Evolutionary conservation across 2,888 invertebrate genomes (phyloP).

Genomic region (Teleiodes luculella): DNA sequence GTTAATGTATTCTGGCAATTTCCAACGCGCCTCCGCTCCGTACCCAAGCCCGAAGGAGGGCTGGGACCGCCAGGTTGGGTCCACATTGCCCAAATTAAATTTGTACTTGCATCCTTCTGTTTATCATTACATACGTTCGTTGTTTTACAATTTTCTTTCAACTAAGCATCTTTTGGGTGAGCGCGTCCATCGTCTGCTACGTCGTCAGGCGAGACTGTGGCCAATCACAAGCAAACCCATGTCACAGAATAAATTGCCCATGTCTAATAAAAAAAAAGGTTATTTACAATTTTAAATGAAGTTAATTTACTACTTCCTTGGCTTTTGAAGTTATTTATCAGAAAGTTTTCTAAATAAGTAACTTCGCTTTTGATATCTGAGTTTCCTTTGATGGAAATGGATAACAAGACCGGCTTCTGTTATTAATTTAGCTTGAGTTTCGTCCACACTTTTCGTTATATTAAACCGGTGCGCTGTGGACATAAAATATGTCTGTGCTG

Average conservation of each 20-base stretch:
- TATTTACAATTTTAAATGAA: not conserved
- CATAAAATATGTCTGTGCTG: constrained; percentile 17
- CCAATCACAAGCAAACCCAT: too few relatives aligned
- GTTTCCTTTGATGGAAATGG: constrained; percentile 8
- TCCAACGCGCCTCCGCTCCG: constrained; percentile 36
- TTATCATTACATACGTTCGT: constrained; percentile 49
- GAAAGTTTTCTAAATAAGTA: constrained; percentile 1
- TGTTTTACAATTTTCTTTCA: too few relatives aligned
- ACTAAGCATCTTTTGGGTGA: too few relatives aligned
- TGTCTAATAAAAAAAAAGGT: too few relatives aligned
- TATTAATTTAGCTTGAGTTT: constrained; percentile 2
- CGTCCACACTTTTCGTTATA: constrained; percentile 2
- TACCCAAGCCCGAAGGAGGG: not conserved
- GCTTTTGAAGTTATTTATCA: not conserved
- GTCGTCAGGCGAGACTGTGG: too few relatives aligned
- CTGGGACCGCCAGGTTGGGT: constrained; percentile 23
- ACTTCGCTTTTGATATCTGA: constrained; percentile 7
- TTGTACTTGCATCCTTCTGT: constrained; percentile 49
- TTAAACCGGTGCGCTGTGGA: constrained; percentile 3
- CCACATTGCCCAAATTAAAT: constrained; percentile 58
- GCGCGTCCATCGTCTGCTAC: too few relatives aligned
- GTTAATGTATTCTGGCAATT: constrained; percentile 72
- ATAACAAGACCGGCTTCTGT: constrained; percentile 3
- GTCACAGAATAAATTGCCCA: too few relatives aligned
- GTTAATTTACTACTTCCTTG: not conserved